Evolutionary conservation across 2,113 vertebrate species (phyloP), one percentile per base, ranked within the genome.

Genomic region (Pangasianodon gigas): DNA sequence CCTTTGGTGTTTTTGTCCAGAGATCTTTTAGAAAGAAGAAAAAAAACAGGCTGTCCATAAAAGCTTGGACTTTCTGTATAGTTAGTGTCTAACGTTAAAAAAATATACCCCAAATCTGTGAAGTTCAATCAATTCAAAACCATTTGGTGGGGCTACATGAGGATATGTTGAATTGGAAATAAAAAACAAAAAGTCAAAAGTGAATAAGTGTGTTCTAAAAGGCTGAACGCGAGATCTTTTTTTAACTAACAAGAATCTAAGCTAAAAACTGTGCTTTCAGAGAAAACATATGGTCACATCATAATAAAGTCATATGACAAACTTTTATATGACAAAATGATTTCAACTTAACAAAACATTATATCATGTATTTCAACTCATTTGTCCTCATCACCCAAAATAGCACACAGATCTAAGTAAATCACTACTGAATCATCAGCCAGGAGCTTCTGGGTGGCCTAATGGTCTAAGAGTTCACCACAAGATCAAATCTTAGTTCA

Each of bases 31-130:
- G 51, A 85, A 84, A 67, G 69, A 85, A 32, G 4, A 2, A 87
- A 85, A 87, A 85, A 91, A 90, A 88, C 71, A 91, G 91, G 91
- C 92, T 90, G 85, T 93, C 89, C 84, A 90, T 88, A 87, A 89
- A 89, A 84, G 26, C 3, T 3, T 80, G 67, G 67, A 58, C 21
- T 75, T 87, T 89, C 67, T 84, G 88, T 54, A 21, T 6, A 44
- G 82, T 77, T 65, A 74, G 83, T 58, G 88, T 51, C 41, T 56
- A 81, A 85, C 74, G 54, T 54, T 46, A 46, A 56, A 41, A 69
- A 71, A 51, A 60, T 69, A 52, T 2, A 10, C 21, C 51, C 26
- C 14, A 16, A 5, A 41, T 32, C 4, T 29, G 14, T 60, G 86
- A 87, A 29, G 46, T 82, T 82, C 37, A 67, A 51, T 87, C 41